Evolutionary conservation across 1,140 invertebrate genomes (phyloP), one percentile per base, ranked within the genome.

Genomic region (Cylas formicarius): DNA sequence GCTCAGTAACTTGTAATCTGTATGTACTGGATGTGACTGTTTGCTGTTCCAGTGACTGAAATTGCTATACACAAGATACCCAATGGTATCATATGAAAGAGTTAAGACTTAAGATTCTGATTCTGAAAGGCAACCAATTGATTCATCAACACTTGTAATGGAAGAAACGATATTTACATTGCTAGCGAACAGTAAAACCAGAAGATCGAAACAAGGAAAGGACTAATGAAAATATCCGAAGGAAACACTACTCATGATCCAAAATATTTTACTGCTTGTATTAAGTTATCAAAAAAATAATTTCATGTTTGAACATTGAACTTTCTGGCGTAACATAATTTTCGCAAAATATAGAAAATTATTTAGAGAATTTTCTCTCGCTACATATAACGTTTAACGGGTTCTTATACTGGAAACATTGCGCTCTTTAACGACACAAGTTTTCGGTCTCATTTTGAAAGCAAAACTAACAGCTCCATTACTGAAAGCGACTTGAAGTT

Each of bases 391-490:
- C 33, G 34, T 21, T 45, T 31, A 45, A 45, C 35, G 43, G 34
- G 43, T 37, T 37, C 43, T 36, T 37, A 29, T 45, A 45, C 38
- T 34, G 43, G 17, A 38, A 45, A 21, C 43, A 45, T 45, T 19
- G 27, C 43, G 43, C 43, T 34, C 42, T 33, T 34, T 55, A 50
- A 52, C 46, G 53, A 52, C 50, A 49, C 33, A 55, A 55, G 34
- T 55, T 55, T 52, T 52, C 52, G 49, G 49, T 55, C 50, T 55
- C 53, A 55, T 55, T 55, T 55, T 52, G 50, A 47, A 44, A 40
- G 43, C 49, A 50, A 55, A 55, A 55, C 53, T 55, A 55, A 52
- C 45, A 55, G 50, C 53, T 53, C 46, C 47, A 53, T 56, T 56
- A 45, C 43, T 50, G 39, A 44, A 48, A 52, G 50, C 49, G 50